Conservation (phyloP, 1,140 invertebrate species). For the Protaetia brevitarsis region DNA sequence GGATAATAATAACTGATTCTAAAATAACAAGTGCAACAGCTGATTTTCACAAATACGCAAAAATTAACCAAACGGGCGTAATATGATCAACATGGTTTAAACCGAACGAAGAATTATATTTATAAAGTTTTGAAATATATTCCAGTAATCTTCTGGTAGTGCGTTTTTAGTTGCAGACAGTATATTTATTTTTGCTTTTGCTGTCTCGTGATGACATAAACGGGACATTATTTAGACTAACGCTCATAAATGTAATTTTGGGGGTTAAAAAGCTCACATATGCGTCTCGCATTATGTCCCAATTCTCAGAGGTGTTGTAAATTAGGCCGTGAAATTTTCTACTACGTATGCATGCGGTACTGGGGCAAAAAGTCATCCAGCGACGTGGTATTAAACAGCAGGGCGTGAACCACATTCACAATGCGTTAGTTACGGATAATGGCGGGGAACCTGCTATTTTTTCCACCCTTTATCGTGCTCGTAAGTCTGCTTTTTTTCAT, state of each 20-base stretch:
- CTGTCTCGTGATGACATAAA: too few relatives aligned
- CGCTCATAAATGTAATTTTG: constrained; percentile 16
- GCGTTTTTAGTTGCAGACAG: too few relatives aligned
- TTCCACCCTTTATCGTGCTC: background rate
- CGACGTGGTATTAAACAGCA: background rate
- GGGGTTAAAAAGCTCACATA: constrained; percentile 11
- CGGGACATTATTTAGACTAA: background rate
- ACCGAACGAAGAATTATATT: too few relatives aligned
- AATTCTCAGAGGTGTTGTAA: constrained; percentile 4
- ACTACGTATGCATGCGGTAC: background rate
- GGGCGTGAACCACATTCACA: constrained; percentile 3
- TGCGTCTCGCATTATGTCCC: constrained; percentile 1
- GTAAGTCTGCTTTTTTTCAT: background rate
- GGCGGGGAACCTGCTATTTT: background rate
- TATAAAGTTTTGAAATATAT: too few relatives aligned
- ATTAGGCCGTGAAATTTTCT: constrained; percentile 12
- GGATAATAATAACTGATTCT: too few relatives aligned
- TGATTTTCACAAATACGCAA: too few relatives aligned
- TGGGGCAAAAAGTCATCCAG: background rate
- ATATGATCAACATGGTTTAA: too few relatives aligned
- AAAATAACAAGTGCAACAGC: too few relatives aligned
- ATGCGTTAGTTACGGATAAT: constrained; percentile 12
- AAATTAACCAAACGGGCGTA: too few relatives aligned
- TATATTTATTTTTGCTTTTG: too few relatives aligned
- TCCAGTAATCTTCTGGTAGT: too few relatives aligned